Base-by-base conservation (phyloP, 1,140 invertebrate species). In the Calycopis cecrops region DNA sequence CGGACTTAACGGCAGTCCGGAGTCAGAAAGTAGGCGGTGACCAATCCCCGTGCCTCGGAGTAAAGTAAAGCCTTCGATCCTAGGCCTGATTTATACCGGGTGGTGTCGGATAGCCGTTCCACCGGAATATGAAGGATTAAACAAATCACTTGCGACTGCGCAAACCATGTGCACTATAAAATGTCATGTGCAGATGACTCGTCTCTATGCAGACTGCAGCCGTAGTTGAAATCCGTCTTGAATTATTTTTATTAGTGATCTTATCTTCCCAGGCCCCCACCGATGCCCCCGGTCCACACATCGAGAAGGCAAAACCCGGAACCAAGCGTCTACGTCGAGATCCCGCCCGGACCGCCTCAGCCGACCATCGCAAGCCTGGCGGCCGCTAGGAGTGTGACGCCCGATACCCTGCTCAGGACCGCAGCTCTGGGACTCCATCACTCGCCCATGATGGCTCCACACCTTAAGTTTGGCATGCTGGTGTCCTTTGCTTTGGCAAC, bases 381-480 rank as follows among this genome's bases (percentile, higher is more conserved):
- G 8, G 84, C 84, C 0, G 81, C 80, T 0, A 71, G 83, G 42
- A 80, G 78, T 60, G 83, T 86, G 21, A 85, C 83, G 0, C 83
- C 81, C 1, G 83, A 86, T 59, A 85, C 83, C 0, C 49, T 86
- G 18, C 66, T 87, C 4, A 64, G 81, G 1, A 85, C 84, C 21
- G 87, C 76, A 49, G 79, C 84, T 9, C 69, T 87, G 12, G 75
- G 78, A 17, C 77, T 87, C 38, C 80, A 87, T 44, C 79, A 87
- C 54, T 76, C 80, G 14, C 86, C 87, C 12, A 78, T 89, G 72
- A 83, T 91, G 80, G 89, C 89, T 2, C 84, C 88, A 12, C 90
- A 91, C 55, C 67, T 91, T 10, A 91, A 91, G 66, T 92, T 91
- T 69, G 91, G 91, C 16, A 90, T 93, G 85, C 91, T 91, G 69